These are phyloP conservation scores for Percina caprodes DNA, from an alignment of 2,113 vertebrate genomes.

Conservation along the genomic window DNA sequence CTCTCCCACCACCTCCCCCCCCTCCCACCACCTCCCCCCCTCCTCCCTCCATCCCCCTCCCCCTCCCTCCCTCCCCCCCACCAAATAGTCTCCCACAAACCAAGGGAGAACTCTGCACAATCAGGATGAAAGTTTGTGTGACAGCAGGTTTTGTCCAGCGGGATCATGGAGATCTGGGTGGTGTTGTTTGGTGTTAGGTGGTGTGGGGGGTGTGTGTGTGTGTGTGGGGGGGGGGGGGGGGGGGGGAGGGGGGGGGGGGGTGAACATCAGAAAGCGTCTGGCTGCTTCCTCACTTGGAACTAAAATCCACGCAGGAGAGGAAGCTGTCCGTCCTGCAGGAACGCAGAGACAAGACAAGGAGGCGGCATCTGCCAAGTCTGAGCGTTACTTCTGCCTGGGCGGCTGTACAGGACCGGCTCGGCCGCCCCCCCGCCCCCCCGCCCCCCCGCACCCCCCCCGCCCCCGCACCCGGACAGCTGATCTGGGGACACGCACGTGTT, in stretches of 20 bases:
- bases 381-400: constrained; percentile 75
- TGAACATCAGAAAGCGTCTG: constrained; percentile 73
- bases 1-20: too few relatives aligned
- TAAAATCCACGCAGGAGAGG: constrained; percentile 65
- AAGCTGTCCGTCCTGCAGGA: constrained; percentile 69
- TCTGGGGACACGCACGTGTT: constrained; percentile 29
- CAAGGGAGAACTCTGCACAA: not conserved
- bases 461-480: constrained; percentile 47
- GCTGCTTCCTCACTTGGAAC: constrained; percentile 72
- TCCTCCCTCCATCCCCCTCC: too few relatives aligned
- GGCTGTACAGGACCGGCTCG: constrained; percentile 63
- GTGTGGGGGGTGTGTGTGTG: too few relatives aligned
- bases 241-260: not conserved
- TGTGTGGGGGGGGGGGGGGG: too few relatives aligned
- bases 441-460: constrained; percentile 6
- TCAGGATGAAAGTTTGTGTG: constrained; percentile 26
- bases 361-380: constrained; percentile 75
- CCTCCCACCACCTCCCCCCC: too few relatives aligned
- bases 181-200: not conserved
- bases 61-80: too few relatives aligned
- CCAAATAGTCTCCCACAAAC: too few relatives aligned
- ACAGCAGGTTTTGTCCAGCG: constrained; percentile 17
- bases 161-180: constrained; percentile 3
- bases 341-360: constrained; percentile 57
- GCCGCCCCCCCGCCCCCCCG: constrained; percentile 33